Base-by-base conservation (phyloP, 2,113 vertebrate genomes). In the Orientallactaga bullata region DNA sequence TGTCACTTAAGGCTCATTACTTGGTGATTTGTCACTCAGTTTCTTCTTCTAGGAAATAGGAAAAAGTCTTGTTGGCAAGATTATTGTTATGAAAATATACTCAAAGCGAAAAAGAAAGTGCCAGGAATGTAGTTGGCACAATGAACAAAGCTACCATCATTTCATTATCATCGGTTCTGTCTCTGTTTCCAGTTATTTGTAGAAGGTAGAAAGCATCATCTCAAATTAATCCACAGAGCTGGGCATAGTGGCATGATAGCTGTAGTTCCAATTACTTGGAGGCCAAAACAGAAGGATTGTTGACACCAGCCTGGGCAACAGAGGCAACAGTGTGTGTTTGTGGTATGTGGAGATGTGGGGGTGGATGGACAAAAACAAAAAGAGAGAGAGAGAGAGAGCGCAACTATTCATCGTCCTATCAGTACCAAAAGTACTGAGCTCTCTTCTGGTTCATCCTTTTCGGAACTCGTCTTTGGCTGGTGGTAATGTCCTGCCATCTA, bases 111-210 rank as follows among this genome's bases (percentile, higher is more conserved):
- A 42, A 47, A 24, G 21, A 60, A 83, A 72, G 55, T 32, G 30
- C 47, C 30, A 66, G 37, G 61, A 77, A 89, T 69, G 76, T 16
- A 51, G 16, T 5, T 65, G 84, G 51, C 37, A 26, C 69, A 74
- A 63, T 66, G 76, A 85, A 47, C 71, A 79, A 63, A 83, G 60
- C 23, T n/a, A 23, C 15, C 55, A 39, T n/a, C 17, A 61, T 28
- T 7, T 21, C 13, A 42, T 24, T 47, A n/a, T 5, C 23, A 28
- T n/a, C 42, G 73, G 3, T 9, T 20, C 16, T 58, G 69, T 35
- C 42, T 85, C 21, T 85, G 26, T 23, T 68, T 73, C 20, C 74
- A 94, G 69, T 68, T 68, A 63, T 8, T 95, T 76, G 47, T 71
- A 4, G 82, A 74, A 72, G 35, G 80, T 86, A 77, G 60, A 76